Base-by-base conservation (phyloP, 2,113 vertebrate genomes). In the Pogona vitticeps region DNA sequence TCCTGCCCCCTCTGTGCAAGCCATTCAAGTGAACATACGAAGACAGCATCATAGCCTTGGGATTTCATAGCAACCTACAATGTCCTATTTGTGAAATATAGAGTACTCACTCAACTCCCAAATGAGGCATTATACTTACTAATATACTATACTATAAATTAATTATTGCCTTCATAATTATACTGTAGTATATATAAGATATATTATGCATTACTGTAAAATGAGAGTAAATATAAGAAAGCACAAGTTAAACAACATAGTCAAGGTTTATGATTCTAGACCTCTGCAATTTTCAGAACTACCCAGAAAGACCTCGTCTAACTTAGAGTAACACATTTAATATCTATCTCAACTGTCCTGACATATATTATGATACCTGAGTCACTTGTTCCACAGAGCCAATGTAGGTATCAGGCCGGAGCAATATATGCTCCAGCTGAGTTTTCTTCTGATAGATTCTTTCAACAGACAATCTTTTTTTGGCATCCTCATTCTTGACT, bases 371-470 rank as follows among this genome's bases (percentile, higher is more conserved):
- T 23, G 76, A 94, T 92, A 99, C 99, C 95, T 99, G 99, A 1
- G 97, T 98, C 89, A 99, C 97, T 13, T 97, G 95, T 94, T 99
- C 98, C 90, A 99, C 98, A 4, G 99, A 99, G 76, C 99, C 99
- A 61, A 99, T 98, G 95, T 99, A 99, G 84, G 98, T 98, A 94
- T 99, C 99, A 0, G 99, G 99, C 79, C 99, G 97, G 92, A 99
- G 99, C 96, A 99, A 95, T 91, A 99, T 99, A 91, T 99, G 99
- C 96, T 99, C 99, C 95, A 99, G 90, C 90, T 99, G 99, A 0
- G 98, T 98, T 95, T 99, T 99, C 95, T 99, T 99, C 94, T 99
- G 99, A 92, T 99, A 99, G 94, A 99, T 98, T 85, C 98, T 97
- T 94, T 99, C 99, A 91, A 99, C 95, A 0, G 98, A 97, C 68